Base-by-base conservation (phyloP, 2,888 invertebrate genomes). In the Pilophorus perplexus region DNA sequence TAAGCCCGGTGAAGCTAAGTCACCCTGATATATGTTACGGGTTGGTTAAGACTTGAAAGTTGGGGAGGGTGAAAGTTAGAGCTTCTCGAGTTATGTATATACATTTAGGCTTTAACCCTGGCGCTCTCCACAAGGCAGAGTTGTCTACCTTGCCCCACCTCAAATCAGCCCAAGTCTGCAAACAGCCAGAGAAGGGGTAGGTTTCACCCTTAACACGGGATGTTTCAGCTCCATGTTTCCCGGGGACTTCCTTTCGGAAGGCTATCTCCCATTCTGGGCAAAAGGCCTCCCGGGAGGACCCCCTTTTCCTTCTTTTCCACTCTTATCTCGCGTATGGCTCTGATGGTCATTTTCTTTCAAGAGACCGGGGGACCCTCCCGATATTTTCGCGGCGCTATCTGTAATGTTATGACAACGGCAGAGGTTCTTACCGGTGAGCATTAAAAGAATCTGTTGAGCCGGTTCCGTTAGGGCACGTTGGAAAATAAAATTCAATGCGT, bases 31-130 rank as follows among this genome's bases (percentile, higher is more conserved):
- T 52, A 52, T 52, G 52, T 52, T 52, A 28, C 16, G 52, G 52
- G 52, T 52, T 52, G 52, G 52, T 52, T 52, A 52, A 52, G 52
- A 52, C 52, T 52, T 52, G 52, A 52, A 52, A 52, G 52, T 52
- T 52, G 28, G 28, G 22, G 18, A 25, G 27, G 52, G 52, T 28
- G 52, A 52, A 52, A 52, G 52, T 52, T 52, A 28, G 52, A 52
- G 52, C 52, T 52, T 28, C 52, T 52, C 52, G 52, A 52, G 52
- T 52, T 52, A 52, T 52, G 52, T 52, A 52, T 52, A 52, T 52
- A 52, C 52, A 52, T 52, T 52, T 52, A 52, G 52, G 52, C 52
- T 52, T 52, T 28, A 52, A 25, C 52, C 28, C 28, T 28, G 18
- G 12, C 33, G 6, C 33, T 12, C 33, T 6, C 33, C 33, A 12